Percentiles rank a stretch among this genome's conserved stretches.
Evolutionary conservation across 1,140 invertebrate genomes (phyloP).

Genomic region (Bombus ignitus): DNA sequence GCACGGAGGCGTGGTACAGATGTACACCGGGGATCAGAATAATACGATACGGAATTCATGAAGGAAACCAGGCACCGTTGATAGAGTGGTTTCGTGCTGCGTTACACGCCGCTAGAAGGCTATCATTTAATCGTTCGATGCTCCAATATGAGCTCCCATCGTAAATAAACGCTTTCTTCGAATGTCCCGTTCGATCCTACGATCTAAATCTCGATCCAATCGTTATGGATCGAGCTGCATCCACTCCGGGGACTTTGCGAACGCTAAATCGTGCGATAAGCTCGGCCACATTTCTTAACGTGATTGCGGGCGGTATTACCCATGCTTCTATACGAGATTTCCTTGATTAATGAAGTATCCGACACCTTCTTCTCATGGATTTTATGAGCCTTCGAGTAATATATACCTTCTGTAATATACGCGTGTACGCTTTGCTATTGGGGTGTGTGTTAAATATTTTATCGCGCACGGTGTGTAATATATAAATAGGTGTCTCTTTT

Average conservation of each 20-base stretch:
- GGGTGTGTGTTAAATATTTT: not conserved
- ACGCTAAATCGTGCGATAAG: not conserved
- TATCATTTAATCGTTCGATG: constrained; percentile 46
- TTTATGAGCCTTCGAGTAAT: not conserved
- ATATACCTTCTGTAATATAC: too few species aligned
- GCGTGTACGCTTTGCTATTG: not conserved
- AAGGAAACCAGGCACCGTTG: constrained; percentile 55
- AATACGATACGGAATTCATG: constrained; percentile 66
- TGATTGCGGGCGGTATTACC: not conserved
- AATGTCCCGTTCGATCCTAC: constrained; percentile 1
- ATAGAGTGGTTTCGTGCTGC: constrained; percentile 53
- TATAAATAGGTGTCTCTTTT: too few species aligned
- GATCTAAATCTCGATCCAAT: constrained; percentile 19
- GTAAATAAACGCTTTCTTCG: constrained; percentile 22
- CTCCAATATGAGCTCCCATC: not conserved
- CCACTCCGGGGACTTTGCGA: not conserved
- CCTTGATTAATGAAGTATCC: not conserved
- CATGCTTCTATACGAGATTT: not conserved
- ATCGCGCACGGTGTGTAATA: too few species aligned
- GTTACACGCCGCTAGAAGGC: constrained; percentile 37
- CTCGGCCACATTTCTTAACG: not conserved
- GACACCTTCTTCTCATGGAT: not conserved
- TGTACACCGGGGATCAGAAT: constrained; percentile 50
- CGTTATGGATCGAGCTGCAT: not conserved
- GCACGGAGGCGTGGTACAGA: constrained; percentile 62